phyloP scores from a whole-genome alignment of 2,888 invertebrate genomes.

The Prionchulus punctatus region DNA sequence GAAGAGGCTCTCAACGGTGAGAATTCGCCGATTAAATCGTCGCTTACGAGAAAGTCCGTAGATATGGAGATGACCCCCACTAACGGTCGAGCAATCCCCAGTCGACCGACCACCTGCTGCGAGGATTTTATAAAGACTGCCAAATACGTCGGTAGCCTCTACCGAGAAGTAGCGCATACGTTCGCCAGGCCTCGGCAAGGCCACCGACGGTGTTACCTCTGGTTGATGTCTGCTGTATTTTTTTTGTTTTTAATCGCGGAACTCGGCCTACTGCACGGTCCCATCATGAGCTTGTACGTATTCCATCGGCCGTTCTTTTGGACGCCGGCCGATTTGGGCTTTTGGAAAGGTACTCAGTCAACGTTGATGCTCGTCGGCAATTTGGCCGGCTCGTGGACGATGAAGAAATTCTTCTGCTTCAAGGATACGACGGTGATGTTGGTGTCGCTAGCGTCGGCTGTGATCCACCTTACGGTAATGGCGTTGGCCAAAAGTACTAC shows the following conservation, averaged over 20 bases:
- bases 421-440: neutral
- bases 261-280: constrained; percentile 1
- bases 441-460: neutral
- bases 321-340: neutral
- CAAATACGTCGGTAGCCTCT: neutral
- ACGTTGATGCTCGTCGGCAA: neutral
- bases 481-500: neutral
- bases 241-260: neutral
- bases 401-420: neutral
- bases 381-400: neutral
- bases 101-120: too few relatives aligned
- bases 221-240: neutral
- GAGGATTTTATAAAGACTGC: neutral
- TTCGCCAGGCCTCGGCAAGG: neutral
- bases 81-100: neutral
- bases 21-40: too few relatives aligned
- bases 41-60: too few relatives aligned
- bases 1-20: too few relatives aligned
- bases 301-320: neutral
- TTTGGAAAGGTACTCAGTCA: neutral
- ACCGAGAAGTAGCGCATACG: neutral
- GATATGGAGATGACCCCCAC: too few relatives aligned
- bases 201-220: neutral
- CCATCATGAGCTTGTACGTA: constrained; percentile 1
- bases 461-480: neutral